Percentiles rank a stretch among this genome's conserved stretches.
These are phyloP conservation scores for Eupristina koningsbergeri DNA, from an alignment of 1,140 invertebrate genomes.

Conservation along the genomic window DNA sequence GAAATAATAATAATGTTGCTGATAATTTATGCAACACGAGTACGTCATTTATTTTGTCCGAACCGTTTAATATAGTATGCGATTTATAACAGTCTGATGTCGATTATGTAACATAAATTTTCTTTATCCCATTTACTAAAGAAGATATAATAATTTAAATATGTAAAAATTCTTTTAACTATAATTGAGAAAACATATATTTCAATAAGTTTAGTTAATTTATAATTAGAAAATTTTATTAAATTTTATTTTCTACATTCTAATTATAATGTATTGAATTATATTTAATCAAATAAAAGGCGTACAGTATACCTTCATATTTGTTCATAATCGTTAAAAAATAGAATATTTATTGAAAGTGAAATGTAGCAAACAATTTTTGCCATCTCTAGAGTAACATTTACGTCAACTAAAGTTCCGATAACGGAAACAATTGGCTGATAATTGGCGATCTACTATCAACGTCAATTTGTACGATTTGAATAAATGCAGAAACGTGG, in stretches of 20 bases:
- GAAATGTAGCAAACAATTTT: neutral
- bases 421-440: constrained; percentile 20
- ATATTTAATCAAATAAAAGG: no score
- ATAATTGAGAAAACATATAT: neutral
- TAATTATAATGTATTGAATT: no score
- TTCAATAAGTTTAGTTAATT: neutral
- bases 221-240: no score
- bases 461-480: constrained; percentile 29
- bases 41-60: neutral
- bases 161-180: neutral
- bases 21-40: constrained; percentile 32
- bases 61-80: neutral
- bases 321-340: neutral
- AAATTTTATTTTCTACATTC: no score
- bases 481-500: neutral
- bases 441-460: constrained; percentile 33
- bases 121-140: neutral
- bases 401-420: neutral
- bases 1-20: constrained; percentile 20
- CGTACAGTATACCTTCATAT: no score
- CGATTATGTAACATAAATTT: constrained; percentile 14
- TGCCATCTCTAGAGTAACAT: neutral
- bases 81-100: neutral
- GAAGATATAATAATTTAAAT: neutral
- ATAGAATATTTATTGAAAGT: neutral